Base-by-base conservation (phyloP, 2,888 invertebrate species). In the Uropetala carovei region DNA sequence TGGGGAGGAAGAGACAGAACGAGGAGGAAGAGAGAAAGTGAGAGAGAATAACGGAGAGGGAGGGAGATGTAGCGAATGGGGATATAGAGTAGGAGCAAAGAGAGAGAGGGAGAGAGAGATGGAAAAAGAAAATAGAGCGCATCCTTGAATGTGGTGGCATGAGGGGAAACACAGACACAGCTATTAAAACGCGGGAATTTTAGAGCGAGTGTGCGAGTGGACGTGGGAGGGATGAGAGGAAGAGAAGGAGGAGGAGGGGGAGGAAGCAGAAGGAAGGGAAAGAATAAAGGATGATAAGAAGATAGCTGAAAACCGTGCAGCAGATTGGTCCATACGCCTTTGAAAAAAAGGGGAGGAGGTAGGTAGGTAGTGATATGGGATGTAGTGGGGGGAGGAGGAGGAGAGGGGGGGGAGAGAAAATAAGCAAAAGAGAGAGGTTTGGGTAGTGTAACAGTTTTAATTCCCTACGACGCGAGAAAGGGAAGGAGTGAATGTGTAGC, bases 181-280 rank as follows among this genome's bases (percentile, higher is more conserved):
- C 86, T 60, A 60, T 86, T 86, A 86, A 86, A 86, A 86, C 86
- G 86, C 30, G 16, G n/a, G 60, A 64, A 64, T n/a, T 64, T 64
- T 27, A 75, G 64, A 64, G n/a, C 22, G 11, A 18, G 89, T 16
- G 9, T 43, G 30, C 7, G 30, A 64, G 18, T 16, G 60, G 8
- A 82, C 16, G 30, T 82, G 43, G 83, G 56, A 27, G 30, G 18
- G 18, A 11, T 7, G 57, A 16, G n/a, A 7, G n/a, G 4, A n/a
- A 10, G 43, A 10, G 56, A 43, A 8, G 83, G 11, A 3, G 18
- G 7, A 11, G n/a, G 56, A 57, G 14, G 57, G n/a, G 83, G 11
- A 3, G 18, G 7, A 11, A 18, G 56, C n/a, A 57, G 14, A 18
- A n/a, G 82, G 43, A 30, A 13, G 60, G 7, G 60, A 22, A 89